Evolutionary conservation across 1,140 invertebrate species (phyloP).

Genomic region (Drosophila sechellia): DNA sequence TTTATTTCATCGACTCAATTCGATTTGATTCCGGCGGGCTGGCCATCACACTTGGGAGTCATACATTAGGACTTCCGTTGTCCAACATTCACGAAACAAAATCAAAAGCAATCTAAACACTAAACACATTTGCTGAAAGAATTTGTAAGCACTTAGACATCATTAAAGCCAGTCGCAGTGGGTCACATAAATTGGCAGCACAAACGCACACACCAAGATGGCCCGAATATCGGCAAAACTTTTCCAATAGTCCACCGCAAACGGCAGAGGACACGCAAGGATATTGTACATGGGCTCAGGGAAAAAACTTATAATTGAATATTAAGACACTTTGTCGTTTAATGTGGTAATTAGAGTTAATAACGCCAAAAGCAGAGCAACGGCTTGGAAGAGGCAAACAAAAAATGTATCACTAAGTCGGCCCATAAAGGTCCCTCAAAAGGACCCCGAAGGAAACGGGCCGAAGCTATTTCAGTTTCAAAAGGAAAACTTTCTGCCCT

Average conservation of each 20-base stretch:
- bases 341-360: slow-evolving; percentile 82
- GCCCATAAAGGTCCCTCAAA: slow-evolving; percentile 40
- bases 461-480: slow-evolving; percentile 29
- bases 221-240: slow-evolving; percentile 55
- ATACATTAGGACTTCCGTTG: slow-evolving; percentile 38
- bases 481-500: slow-evolving; percentile 57
- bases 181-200: slow-evolving; percentile 4
- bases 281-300: slow-evolving; percentile 14
- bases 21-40: slow-evolving; percentile 18
- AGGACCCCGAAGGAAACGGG: slow-evolving; percentile 1
- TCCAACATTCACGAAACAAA: slow-evolving; percentile 53
- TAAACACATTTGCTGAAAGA: slow-evolving; percentile 70
- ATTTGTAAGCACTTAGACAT: slow-evolving; percentile 79
- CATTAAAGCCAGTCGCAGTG: slow-evolving; percentile 41
- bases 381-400: slow-evolving; percentile 53
- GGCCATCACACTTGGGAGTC: slow-evolving; percentile 10
- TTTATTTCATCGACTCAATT: slow-evolving; percentile 64
- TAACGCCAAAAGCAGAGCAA: slow-evolving; percentile 67
- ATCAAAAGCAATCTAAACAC: slow-evolving; percentile 73
- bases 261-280: slow-evolving; percentile 53
- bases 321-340: slow-evolving; percentile 81
- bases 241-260: slow-evolving; percentile 62
- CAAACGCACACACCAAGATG: slow-evolving; percentile 19
- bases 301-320: slow-evolving; percentile 76
- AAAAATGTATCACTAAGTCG: slow-evolving; percentile 45